Percentiles rank a stretch among this genome's conserved stretches.
Evolutionary conservation across 2,797 vertebrate species (phyloP).

Genomic region (Champsocephalus gunnari): DNA sequence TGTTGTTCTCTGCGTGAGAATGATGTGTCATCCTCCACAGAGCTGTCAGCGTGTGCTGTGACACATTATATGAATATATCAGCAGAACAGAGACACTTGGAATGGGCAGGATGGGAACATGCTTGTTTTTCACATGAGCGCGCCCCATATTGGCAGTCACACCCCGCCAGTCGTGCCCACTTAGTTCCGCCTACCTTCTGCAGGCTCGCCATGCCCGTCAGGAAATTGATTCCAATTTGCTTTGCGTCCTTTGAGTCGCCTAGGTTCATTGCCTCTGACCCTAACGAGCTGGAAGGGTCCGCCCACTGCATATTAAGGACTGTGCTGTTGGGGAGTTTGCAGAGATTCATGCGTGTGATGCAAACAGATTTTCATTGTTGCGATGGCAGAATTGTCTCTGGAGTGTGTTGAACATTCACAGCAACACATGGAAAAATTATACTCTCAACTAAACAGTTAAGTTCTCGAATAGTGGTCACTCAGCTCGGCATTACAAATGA

Average conservation of each 20-base stretch:
- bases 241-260: slow-evolving; percentile 35
- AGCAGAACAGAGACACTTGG: slow-evolving; percentile 5
- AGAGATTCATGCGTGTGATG: slow-evolving; percentile 23
- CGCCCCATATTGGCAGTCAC: slow-evolving; percentile 19
- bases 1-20: neutral
- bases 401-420: neutral
- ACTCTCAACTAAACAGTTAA: neutral
- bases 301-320: slow-evolving; percentile 46
- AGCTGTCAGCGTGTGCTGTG: slow-evolving; percentile 12
- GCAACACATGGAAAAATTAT: neutral
- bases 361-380: neutral
- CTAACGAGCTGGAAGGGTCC: slow-evolving; percentile 37
- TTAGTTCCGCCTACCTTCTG: slow-evolving; percentile 36
- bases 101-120: slow-evolving; percentile 24
- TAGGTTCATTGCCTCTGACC: slow-evolving; percentile 48
- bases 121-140: slow-evolving; percentile 36
- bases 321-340: slow-evolving; percentile 13
- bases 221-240: slow-evolving; percentile 44
- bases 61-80: slow-evolving; percentile 21
- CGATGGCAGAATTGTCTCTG: neutral
- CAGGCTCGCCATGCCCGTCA: slow-evolving; percentile 16
- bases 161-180: slow-evolving; percentile 20
- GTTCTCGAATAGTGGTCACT: neutral
- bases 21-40: neutral
- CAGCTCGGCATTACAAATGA: neutral